These are phyloP conservation scores for Gambusia yucatana DNA, from an alignment of 2,797 vertebrate genomes.

Conservation along the genomic window DNA sequence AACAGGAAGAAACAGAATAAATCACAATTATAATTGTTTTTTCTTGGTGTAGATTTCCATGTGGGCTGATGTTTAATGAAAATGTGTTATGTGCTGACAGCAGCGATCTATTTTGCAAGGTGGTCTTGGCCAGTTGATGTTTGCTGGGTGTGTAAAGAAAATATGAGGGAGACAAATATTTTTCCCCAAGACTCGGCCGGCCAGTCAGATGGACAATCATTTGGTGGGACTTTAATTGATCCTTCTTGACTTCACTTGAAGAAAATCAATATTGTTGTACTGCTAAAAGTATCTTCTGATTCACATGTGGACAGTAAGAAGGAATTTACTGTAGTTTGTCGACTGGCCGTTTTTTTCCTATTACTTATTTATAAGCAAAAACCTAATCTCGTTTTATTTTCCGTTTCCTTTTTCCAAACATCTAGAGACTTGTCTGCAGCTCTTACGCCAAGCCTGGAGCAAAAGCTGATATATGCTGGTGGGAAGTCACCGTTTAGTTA, in stretches of 20 bases:
- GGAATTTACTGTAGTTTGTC: background rate
- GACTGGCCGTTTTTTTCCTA: background rate
- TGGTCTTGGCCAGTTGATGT: constrained; percentile 18
- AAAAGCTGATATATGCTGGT: background rate
- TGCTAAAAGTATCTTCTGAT: background rate
- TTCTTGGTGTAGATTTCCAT: background rate
- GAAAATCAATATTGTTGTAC: constrained; percentile 56
- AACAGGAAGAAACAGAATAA: background rate
- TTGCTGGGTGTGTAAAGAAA: constrained; percentile 10
- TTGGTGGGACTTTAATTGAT: constrained; percentile 51
- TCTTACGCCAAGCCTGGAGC: background rate
- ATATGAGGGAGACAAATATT: constrained; percentile 13
- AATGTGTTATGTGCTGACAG: background rate
- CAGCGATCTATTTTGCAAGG: background rate
- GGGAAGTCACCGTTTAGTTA: background rate
- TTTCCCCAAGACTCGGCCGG: constrained; percentile 36
- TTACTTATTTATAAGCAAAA: background rate
- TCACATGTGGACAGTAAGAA: background rate
- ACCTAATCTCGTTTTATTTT: background rate
- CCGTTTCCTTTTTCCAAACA: background rate
- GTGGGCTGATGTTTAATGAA: background rate
- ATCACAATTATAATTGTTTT: background rate
- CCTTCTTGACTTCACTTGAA: constrained; percentile 42
- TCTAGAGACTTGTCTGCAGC: background rate
- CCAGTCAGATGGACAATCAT: constrained; percentile 46